Evolutionary conservation across 2,888 invertebrate genomes (phyloP).

Genomic region (Zygaena filipendulae): DNA sequence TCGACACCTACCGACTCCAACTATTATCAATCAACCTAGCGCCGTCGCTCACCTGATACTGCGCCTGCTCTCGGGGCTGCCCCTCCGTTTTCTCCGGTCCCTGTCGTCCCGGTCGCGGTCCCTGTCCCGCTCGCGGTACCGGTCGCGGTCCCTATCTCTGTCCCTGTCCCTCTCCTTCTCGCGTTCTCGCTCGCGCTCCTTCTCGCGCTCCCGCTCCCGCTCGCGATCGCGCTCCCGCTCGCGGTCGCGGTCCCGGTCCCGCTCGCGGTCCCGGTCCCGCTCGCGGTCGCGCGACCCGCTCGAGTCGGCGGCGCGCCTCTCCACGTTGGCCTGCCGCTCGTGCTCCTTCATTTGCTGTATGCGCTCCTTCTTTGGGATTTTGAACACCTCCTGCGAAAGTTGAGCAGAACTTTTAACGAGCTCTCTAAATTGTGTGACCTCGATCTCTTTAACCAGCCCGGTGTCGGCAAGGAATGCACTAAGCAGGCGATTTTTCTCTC

Average conservation of each 20-base stretch:
- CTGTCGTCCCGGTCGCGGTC: conserved; percentile 40
- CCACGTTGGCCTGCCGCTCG: conserved; percentile 87
- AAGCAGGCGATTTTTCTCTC: too few species aligned
- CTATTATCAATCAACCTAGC: too few species aligned
- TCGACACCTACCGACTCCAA: too few species aligned
- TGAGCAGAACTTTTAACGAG: too few species aligned
- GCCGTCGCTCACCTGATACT: conserved; percentile 51
- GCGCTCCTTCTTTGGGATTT: conserved; percentile 93
- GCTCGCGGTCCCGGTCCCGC: conserved; percentile 27
- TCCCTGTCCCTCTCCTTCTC: conserved; percentile 35
- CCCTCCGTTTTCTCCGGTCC: conserved; percentile 49
- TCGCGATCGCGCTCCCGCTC: conserved; percentile 37
- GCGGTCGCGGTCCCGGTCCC: conserved; percentile 24
- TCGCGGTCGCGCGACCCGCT: conserved; percentile 49
- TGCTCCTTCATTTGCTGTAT: conserved; percentile 96
- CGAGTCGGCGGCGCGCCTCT: conserved; percentile 52
- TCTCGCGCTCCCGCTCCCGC: conserved; percentile 28
- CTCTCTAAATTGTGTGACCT: background rate
- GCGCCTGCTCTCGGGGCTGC: conserved; percentile 51
- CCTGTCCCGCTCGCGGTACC: conserved; percentile 31
- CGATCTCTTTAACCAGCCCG: too few species aligned
- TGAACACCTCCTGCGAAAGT: conserved; percentile 73
- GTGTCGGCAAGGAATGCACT: too few species aligned
- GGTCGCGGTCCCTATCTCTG: conserved; percentile 29
- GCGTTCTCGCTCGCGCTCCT: conserved; percentile 31